Evolutionary conservation across 2,888 invertebrate species (phyloP).

Genomic region (Cantharis nigra): DNA sequence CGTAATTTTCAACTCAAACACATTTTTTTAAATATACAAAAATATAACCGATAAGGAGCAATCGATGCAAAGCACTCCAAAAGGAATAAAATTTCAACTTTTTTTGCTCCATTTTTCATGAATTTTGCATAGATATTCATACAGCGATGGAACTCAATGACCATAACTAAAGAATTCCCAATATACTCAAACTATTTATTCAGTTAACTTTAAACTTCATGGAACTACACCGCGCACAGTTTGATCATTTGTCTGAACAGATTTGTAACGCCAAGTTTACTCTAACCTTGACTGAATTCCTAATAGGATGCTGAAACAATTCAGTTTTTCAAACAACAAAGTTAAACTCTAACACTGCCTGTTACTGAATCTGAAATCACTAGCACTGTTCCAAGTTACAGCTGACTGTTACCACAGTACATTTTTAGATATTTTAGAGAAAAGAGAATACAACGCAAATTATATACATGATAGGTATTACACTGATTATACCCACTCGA

Average conservation of each 20-base stretch:
- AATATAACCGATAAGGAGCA: not conserved
- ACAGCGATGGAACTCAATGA: not conserved
- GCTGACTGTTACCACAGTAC: too few relatives aligned
- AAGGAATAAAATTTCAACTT: not conserved
- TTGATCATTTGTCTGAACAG: not conserved
- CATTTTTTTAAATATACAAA: not conserved
- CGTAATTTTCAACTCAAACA: constrained; percentile 13
- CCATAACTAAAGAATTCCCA: not conserved
- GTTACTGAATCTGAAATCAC: not conserved
- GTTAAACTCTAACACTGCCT: not conserved
- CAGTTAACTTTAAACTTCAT: not conserved
- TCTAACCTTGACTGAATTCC: not conserved
- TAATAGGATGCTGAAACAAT: not conserved
- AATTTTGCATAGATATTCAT: not conserved
- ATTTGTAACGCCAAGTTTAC: not conserved
- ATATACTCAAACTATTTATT: not conserved
- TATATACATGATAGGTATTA: too few relatives aligned
- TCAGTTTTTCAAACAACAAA: not conserved
- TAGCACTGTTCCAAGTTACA: too few relatives aligned
- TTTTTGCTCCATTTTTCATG: not conserved
- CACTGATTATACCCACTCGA: too few relatives aligned
- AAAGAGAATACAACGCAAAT: too few relatives aligned
- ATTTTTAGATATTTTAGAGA: too few relatives aligned
- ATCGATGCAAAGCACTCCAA: not conserved
- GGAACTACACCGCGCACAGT: not conserved